Conservation (phyloP, 2,888 invertebrate genomes). For the Amphipoea lucens region DNA sequence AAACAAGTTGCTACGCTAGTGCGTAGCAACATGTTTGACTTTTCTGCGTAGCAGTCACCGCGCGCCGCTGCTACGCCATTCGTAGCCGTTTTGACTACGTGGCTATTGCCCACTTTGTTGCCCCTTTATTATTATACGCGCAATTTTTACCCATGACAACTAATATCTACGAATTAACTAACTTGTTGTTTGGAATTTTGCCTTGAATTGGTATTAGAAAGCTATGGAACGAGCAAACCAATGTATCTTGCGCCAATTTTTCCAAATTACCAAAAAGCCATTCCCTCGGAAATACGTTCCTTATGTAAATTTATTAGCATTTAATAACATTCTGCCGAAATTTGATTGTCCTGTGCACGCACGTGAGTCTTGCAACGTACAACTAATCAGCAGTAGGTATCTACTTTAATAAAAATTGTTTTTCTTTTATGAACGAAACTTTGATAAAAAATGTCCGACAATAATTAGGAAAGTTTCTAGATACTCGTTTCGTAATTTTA, state of each 20-base stretch:
- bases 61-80: constrained; percentile 50
- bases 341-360: constrained; percentile 69
- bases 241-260: constrained; percentile 50
- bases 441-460: constrained; percentile 22
- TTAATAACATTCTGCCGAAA: constrained; percentile 44
- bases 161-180: neutral
- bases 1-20: too few relatives aligned
- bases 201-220: constrained; percentile 9
- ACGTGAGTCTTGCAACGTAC: constrained; percentile 54
- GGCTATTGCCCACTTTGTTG: neutral
- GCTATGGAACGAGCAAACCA: constrained; percentile 19
- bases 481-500: constrained; percentile 1
- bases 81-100: constrained; percentile 18
- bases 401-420: constrained; percentile 24
- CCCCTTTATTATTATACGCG: neutral
- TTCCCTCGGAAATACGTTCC: constrained; percentile 35
- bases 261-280: constrained; percentile 46
- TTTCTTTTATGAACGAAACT: constrained; percentile 20
- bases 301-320: constrained; percentile 63
- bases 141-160: neutral
- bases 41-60: constrained; percentile 26
- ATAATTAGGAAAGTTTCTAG: constrained; percentile 34
- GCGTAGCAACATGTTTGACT: neutral
- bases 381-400: constrained; percentile 16
- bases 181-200: constrained; percentile 2